A percentile compares a stretch with the other conserved stretches of the same genome.
Conservation (phyloP, 30 jellyfish, hydroid and myxozoan genomes). For the Hydractinia symbiolongicarpus region DNA sequence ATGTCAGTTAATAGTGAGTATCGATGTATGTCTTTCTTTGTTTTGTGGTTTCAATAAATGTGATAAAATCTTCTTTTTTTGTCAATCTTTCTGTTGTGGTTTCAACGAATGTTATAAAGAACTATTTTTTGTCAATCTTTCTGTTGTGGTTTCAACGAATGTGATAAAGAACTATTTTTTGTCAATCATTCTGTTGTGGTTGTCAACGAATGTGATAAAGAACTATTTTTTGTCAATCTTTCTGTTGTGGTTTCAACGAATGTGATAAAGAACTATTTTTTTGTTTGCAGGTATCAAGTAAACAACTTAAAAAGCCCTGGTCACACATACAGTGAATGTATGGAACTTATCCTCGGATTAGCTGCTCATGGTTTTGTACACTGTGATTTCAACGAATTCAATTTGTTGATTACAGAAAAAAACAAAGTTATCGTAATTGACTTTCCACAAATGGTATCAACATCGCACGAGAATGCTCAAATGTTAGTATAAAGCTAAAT, state of each 20-base stretch:
- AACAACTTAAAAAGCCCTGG: conserved; percentile 65
- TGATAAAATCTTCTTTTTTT: too few relatives aligned
- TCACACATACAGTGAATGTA: conserved; percentile 66
- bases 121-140: too few relatives aligned
- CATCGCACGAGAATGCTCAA: conserved; percentile 79
- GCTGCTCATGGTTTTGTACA: conserved; percentile 89
- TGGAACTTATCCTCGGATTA: conserved; percentile 60
- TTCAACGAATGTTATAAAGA: too few relatives aligned
- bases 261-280: too few relatives aligned
- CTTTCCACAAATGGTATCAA: conserved; percentile 98
- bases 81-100: too few relatives aligned
- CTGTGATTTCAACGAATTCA: conserved; percentile 94
- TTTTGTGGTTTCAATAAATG: neutral
- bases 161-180: too few relatives aligned
- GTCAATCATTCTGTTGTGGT: too few relatives aligned
- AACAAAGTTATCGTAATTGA: conserved; percentile 75
- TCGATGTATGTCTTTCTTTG: neutral
- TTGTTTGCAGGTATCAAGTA: conserved; percentile 72
- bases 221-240: too few relatives aligned
- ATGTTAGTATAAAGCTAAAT: conserved; percentile 46
- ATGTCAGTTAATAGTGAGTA: neutral
- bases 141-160: too few relatives aligned
- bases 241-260: too few relatives aligned
- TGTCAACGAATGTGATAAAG: too few relatives aligned
- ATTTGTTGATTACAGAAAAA: conserved; percentile 62